These are phyloP conservation scores for Drosophila tani DNA, from an alignment of 1,140 invertebrate genomes.

Conservation along the genomic window DNA sequence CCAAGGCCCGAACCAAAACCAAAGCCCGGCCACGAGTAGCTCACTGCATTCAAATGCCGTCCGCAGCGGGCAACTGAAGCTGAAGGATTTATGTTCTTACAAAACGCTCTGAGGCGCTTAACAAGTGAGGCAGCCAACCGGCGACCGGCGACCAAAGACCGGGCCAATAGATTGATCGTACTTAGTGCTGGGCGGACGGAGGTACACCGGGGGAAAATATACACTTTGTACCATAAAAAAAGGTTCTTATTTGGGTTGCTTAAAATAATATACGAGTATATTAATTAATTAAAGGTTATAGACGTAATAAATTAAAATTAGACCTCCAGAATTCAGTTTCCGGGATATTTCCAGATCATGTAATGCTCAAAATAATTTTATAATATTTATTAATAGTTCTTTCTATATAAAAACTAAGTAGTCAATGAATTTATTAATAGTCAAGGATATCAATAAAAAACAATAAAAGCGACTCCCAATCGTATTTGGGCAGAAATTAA, in stretches of 20 bases:
- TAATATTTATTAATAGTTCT: too few relatives aligned
- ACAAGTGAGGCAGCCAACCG: conserved; percentile 67
- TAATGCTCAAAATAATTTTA: neutral
- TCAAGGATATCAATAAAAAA: too few relatives aligned
- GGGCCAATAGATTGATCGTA: conserved; percentile 74
- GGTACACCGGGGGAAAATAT: conserved; percentile 19
- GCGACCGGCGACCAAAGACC: conserved; percentile 17
- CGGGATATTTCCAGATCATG: neutral
- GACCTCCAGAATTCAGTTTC: rapidly evolving
- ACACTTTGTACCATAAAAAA: neutral
- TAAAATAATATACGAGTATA: too few relatives aligned
- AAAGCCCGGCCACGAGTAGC: conserved; percentile 17
- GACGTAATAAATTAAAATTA: neutral
- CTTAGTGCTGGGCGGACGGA: conserved; percentile 29
- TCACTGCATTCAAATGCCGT: conserved; percentile 68
- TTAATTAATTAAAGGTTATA: neutral
- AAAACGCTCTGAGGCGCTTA: conserved; percentile 80
- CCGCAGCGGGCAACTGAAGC: conserved; percentile 55
- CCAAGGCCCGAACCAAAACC: conserved; percentile 9
- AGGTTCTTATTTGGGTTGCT: too few relatives aligned
- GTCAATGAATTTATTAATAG: neutral
- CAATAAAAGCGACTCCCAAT: too few relatives aligned
- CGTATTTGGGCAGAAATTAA: too few relatives aligned
- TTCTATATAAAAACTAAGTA: neutral
- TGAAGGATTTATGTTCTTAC: conserved; percentile 84